phyloP scores from a whole-genome alignment of 1,140 invertebrate species.

The Hylyphantes graminicola region DNA sequence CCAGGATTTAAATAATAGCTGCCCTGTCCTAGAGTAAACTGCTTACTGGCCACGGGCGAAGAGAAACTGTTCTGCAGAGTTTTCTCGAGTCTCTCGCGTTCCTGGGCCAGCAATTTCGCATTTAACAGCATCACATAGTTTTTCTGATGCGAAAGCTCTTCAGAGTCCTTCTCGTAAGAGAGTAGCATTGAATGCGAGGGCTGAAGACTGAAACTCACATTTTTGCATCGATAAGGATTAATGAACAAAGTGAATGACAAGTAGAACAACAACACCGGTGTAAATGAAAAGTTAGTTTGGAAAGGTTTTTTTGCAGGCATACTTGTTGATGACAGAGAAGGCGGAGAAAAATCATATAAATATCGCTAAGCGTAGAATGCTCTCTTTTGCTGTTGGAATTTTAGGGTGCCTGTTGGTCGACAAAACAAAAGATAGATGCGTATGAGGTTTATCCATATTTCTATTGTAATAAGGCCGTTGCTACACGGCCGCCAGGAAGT shows the following conservation, averaged over 20 bases:
- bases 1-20: constrained; percentile 66
- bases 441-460: too few species aligned
- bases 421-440: too few species aligned
- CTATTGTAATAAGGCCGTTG: too few species aligned
- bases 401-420: too few species aligned
- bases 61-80: constrained; percentile 27
- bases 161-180: constrained; percentile 35
- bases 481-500: too few species aligned
- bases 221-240: constrained; percentile 15
- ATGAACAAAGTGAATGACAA: not conserved
- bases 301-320: too few species aligned
- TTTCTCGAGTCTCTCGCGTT: constrained; percentile 48
- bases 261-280: not conserved
- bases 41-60: not conserved
- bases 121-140: constrained; percentile 47
- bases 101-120: constrained; percentile 44
- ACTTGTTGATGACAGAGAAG: too few species aligned
- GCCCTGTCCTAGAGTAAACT: constrained; percentile 56
- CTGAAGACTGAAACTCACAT: constrained; percentile 12
- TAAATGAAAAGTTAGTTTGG: too few species aligned
- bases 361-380: too few species aligned
- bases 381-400: too few species aligned
- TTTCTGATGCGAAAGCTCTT: constrained; percentile 48
- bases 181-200: not conserved
- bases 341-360: too few species aligned